Evolutionary conservation across 2,888 invertebrate species (phyloP).

Genomic region (Chymomyza amoena): DNA sequence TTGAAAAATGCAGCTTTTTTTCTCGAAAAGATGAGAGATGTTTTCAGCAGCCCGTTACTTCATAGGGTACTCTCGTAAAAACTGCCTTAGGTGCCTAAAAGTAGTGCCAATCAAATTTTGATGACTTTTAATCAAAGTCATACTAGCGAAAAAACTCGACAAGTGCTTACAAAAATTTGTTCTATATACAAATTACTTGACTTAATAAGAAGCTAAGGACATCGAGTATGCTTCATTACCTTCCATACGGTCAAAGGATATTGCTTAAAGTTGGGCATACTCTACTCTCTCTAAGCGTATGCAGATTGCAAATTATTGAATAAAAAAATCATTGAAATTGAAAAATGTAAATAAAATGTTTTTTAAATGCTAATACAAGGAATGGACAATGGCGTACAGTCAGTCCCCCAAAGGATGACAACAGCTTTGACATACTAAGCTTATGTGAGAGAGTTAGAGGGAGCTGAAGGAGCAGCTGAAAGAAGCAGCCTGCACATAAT

Average conservation of each 20-base stretch:
- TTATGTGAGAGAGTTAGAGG: background rate
- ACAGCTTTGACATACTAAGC: conserved; percentile 15
- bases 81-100: no score
- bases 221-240: background rate
- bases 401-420: conserved; percentile 1
- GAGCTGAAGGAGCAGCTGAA: background rate
- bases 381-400: background rate
- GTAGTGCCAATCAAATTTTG: no score
- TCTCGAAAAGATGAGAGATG: no score
- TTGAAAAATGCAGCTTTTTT: no score
- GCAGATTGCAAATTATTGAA: conserved; percentile 65
- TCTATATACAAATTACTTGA: background rate
- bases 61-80: no score
- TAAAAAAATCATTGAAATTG: conserved; percentile 60
- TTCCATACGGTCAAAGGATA: background rate
- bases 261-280: background rate
- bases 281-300: conserved; percentile 42
- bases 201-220: background rate
- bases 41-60: no score
- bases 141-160: no score
- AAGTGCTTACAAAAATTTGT: background rate
- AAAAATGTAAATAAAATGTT: conserved; percentile 68
- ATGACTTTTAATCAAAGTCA: no score
- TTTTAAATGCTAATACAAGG: conserved; percentile 60
- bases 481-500: conserved; percentile 53